Evolutionary conservation across 2,888 invertebrate genomes (phyloP).

Genomic region (Parochlus steinenii): DNA sequence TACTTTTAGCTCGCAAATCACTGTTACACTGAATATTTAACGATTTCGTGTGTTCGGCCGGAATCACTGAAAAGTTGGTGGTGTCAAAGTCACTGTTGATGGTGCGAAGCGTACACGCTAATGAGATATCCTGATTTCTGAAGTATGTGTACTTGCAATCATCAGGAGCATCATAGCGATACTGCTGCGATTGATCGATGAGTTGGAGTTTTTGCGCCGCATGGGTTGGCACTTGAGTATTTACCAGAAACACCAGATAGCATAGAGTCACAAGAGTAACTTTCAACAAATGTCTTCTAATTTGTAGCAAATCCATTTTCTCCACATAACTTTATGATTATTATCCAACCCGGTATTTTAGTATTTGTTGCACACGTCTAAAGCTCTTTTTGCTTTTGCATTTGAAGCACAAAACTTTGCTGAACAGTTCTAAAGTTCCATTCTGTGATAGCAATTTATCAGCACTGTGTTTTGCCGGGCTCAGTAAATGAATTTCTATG

Average conservation of each 20-base stretch:
- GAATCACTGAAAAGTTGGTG: conserved; percentile 75
- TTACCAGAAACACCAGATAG: too few species aligned
- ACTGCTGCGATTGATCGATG: conserved; percentile 7
- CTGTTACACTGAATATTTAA: conserved; percentile 65
- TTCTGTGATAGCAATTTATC: too few species aligned
- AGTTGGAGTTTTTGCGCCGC: conserved; percentile 11
- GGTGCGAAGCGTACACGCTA: conserved; percentile 63
- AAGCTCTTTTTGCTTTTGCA: too few species aligned
- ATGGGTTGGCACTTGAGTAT: conserved; percentile 7
- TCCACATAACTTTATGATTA: conserved; percentile 3
- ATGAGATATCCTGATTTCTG: conserved; percentile 48
- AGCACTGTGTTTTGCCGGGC: too few species aligned
- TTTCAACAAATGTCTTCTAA: conserved; percentile 9
- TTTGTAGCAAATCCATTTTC: conserved; percentile 7
- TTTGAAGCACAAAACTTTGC: too few species aligned
- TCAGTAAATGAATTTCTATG: too few species aligned
- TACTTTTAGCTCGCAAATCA: conserved; percentile 62
- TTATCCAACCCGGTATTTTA: too few species aligned
- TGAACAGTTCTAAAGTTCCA: too few species aligned
- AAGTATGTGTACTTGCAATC: conserved; percentile 43
- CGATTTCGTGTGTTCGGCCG: conserved; percentile 65
- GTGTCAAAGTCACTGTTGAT: conserved; percentile 78
- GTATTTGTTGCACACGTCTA: too few species aligned
- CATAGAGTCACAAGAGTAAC: conserved; percentile 7
- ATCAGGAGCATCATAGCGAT: conserved; percentile 63